Conservation (phyloP, 2,888 invertebrate genomes). For the Cheilosia soror region DNA sequence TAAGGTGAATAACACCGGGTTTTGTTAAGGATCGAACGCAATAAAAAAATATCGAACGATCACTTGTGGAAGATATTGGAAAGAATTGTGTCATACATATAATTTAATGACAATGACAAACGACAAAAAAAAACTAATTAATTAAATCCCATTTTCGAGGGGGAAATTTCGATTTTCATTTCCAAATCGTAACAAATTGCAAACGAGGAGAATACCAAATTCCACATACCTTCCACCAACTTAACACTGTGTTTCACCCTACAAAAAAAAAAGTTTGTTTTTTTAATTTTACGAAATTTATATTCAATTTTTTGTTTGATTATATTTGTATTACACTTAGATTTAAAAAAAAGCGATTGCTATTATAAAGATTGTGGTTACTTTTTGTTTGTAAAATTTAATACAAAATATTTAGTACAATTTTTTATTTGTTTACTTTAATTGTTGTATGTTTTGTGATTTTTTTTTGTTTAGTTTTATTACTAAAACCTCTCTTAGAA, state of each 20-base stretch:
- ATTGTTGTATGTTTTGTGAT: slow-evolving; percentile 7
- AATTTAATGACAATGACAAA: not conserved
- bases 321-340: slow-evolving; percentile 58
- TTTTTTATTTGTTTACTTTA: slow-evolving; percentile 12
- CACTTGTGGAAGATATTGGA: slow-evolving; percentile 71
- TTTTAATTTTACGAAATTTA: slow-evolving; percentile 33
- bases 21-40: slow-evolving; percentile 41
- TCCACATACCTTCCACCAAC: slow-evolving; percentile 69
- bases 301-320: slow-evolving; percentile 23
- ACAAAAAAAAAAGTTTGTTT: slow-evolving; percentile 35
- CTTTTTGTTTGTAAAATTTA: slow-evolving; percentile 48
- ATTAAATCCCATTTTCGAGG: slow-evolving; percentile 32
- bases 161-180: slow-evolving; percentile 4
- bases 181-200: slow-evolving; percentile 13
- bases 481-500: slow-evolving; percentile 47
- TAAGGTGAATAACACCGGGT: slow-evolving; percentile 74
- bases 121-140: slow-evolving; percentile 8
- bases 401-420: slow-evolving; percentile 62
- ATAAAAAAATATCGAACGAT: slow-evolving; percentile 33
- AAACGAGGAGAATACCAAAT: slow-evolving; percentile 25
- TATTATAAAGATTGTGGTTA: slow-evolving; percentile 40
- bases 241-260: slow-evolving; percentile 69
- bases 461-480: slow-evolving; percentile 24
- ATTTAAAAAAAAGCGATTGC: slow-evolving; percentile 52
- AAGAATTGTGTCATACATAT: slow-evolving; percentile 7